Conservation (phyloP, 2,113 vertebrate species). For the Ellobius talpinus region DNA sequence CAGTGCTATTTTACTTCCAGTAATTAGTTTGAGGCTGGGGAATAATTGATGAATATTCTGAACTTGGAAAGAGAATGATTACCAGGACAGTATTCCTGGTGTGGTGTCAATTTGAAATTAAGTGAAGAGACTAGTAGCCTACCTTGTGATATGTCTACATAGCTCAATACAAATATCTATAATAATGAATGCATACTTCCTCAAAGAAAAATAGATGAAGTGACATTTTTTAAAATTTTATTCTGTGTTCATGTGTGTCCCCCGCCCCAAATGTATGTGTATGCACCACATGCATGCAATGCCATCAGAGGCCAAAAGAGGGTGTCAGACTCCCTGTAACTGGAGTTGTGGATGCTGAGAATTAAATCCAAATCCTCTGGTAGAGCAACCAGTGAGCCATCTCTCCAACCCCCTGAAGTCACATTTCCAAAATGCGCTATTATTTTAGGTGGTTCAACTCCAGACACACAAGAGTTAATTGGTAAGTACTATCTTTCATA, state of each 20-base stretch:
- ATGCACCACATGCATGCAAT: neutral
- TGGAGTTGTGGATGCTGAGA: neutral
- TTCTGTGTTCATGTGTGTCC: neutral
- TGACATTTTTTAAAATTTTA: neutral
- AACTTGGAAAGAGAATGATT: neutral
- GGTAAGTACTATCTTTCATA: neutral
- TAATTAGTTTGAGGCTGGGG: neutral
- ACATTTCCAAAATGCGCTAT: slow-evolving; percentile 41
- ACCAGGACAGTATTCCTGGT: neutral
- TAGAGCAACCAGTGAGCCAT: neutral
- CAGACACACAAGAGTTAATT: neutral
- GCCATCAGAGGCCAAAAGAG: neutral
- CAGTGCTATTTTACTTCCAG: neutral
- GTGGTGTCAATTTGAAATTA: slow-evolving; percentile 2
- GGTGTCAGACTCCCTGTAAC: neutral
- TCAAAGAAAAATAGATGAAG: slow-evolving; percentile 9
- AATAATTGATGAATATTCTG: neutral
- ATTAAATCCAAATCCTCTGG: neutral
- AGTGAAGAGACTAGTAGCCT: neutral
- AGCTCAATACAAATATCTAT: neutral
- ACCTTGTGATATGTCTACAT: neutral
- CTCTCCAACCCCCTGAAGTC: neutral
- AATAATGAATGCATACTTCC: neutral
- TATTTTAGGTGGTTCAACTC: neutral
- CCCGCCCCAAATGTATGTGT: too few species aligned